Base-by-base conservation (phyloP, 2,888 invertebrate species). In the Apeira syringaria region DNA sequence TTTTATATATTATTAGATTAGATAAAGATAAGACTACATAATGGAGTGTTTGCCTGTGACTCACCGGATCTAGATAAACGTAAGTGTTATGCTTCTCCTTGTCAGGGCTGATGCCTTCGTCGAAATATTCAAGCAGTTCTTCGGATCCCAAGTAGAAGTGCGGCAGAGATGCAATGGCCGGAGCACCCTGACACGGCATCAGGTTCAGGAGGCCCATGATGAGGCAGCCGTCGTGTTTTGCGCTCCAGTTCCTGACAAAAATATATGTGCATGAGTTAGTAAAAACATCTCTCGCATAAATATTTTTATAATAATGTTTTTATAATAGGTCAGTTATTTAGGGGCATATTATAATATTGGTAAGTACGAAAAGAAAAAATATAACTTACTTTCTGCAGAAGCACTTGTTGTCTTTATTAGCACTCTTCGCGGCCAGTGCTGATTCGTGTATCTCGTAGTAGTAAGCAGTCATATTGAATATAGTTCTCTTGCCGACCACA, bases 71-170 rank as follows among this genome's bases (percentile, higher is more conserved):
- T 17, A 94, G 73, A 50, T 92, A 89, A 1, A 93, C 69, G 47
- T 73, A 92, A 5, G 91, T 92, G 30, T 89, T 89, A 55, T 94
- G 94, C 22, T 85, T 79, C 35, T 86, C 80, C 47, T 77, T 78
- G 6, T 88, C 72, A 0, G 94, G 93, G 0, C 68, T 64, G 22
- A 94, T 51, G 3, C 93, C 93, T 5, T 56, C 68, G 0, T 63
- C 75, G 46, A 91, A 91, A 64, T 79, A 92, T 1, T 86, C 80
- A 3, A 88, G 60, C 5, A 93, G 69, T 29, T 85, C 81, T 3
- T 90, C 86, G 6, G 92, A 92, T 0, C 74, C 93, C 9, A 92
- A 78, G 65, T 92, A 91, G 77, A 92, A 93, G 74, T 94, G 94
- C 0, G 94, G 94, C 46, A 92, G 84, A 0, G 94, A 93, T 8